A percentile compares a stretch with the other conserved stretches of the same genome.
Evolutionary conservation across 2,797 vertebrate species (phyloP).

Genomic region (Halcyon badia): DNA sequence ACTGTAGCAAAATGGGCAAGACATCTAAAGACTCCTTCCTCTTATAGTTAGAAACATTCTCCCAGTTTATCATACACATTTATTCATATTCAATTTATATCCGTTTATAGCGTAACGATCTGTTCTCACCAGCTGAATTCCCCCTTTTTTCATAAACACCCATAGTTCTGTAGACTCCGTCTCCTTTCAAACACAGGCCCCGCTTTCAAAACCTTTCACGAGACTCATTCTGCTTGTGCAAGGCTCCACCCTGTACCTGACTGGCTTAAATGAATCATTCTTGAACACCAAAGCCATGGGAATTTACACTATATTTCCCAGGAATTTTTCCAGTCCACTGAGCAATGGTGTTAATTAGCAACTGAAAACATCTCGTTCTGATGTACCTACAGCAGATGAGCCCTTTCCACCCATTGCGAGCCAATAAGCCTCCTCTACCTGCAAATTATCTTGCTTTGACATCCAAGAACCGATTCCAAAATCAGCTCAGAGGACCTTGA

Average conservation of each 20-base stretch:
- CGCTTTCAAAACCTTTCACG: not conserved
- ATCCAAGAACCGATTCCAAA: not conserved
- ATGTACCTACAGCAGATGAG: not conserved
- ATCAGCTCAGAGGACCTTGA: not conserved
- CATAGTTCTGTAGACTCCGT: fast-evolving
- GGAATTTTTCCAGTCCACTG: not conserved
- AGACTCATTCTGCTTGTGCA: not conserved
- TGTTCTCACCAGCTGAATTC: not conserved
- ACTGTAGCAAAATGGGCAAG: not conserved
- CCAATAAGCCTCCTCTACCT: not conserved
- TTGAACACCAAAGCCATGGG: not conserved
- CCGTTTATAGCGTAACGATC: not conserved
- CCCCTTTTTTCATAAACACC: not conserved
- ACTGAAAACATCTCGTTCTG: not conserved
- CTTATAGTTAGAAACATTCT: not conserved
- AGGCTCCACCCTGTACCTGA: not conserved
- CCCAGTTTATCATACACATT: not conserved
- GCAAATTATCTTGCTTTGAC: not conserved
- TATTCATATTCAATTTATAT: not conserved
- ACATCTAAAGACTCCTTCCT: not conserved
- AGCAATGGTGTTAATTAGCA: not conserved
- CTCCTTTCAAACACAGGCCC: not conserved
- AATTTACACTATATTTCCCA: not conserved
- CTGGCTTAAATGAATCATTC: not conserved
- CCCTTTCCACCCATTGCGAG: not conserved